Percentiles rank a stretch among this genome's conserved stretches.
phyloP scores from a whole-genome alignment of 2,888 invertebrate genomes.

The Agrotis clavis region DNA sequence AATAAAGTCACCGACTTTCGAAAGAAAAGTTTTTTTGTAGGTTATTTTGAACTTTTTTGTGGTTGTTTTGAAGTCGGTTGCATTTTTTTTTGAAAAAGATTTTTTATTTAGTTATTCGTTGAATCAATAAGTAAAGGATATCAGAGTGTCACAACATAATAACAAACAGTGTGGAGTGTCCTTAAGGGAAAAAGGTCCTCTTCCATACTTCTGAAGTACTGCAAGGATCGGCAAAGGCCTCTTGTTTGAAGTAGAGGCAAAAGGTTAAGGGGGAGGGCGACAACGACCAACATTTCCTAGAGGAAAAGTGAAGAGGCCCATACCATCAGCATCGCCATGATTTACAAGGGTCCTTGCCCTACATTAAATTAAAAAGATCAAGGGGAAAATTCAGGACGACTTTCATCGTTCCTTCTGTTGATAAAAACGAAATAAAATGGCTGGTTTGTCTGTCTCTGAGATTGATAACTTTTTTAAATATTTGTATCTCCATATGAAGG shows the following conservation, averaged over 20 bases:
- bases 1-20: too few species aligned
- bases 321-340: background rate
- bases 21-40: too few species aligned
- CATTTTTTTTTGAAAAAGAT: too few species aligned
- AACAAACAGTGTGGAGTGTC: constrained; percentile 1
- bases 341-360: constrained; percentile 8
- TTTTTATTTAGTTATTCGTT: too few species aligned
- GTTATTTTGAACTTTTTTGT: too few species aligned
- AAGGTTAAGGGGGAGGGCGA: background rate
- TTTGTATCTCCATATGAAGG: too few species aligned
- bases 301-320: background rate
- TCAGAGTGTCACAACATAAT: background rate
- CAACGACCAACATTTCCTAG: background rate
- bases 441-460: background rate
- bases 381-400: background rate
- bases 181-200: background rate
- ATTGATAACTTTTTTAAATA: background rate
- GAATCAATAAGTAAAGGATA: background rate
- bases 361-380: constrained; percentile 32
- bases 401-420: background rate
- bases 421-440: constrained; percentile 2
- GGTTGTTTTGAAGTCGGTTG: too few species aligned
- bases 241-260: constrained; percentile 1
- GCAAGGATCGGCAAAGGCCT: background rate
- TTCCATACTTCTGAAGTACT: background rate